A percentile compares a stretch with the other conserved stretches of the same genome.
These are phyloP conservation scores for Oxyteleia sp. DNA, from an alignment of 2,888 invertebrate genomes.

Conservation along the genomic window DNA sequence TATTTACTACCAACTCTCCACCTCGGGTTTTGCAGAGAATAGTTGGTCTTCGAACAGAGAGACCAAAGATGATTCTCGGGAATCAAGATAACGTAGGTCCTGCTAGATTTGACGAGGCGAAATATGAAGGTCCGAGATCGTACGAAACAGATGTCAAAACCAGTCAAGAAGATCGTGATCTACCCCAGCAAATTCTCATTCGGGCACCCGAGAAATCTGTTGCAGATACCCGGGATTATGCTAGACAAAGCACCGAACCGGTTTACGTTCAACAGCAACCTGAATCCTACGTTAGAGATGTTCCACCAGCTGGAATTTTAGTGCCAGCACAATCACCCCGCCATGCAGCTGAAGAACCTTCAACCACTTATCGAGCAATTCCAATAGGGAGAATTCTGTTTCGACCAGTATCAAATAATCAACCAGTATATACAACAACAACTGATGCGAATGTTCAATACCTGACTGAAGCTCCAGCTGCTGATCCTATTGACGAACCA, in stretches of 20 bases:
- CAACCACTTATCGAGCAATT: slow-evolving; percentile 77
- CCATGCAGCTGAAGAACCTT: slow-evolving; percentile 78
- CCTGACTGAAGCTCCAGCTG: slow-evolving; percentile 81
- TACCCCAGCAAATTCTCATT: slow-evolving; percentile 81
- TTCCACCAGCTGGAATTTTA: slow-evolving; percentile 80
- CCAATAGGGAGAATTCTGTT: slow-evolving; percentile 79
- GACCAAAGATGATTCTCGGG: slow-evolving; percentile 80
- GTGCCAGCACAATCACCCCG: slow-evolving; percentile 76
- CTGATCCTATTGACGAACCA: slow-evolving; percentile 79
- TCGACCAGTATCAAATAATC: slow-evolving; percentile 79
- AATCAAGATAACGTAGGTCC: slow-evolving; percentile 82
- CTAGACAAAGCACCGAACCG: slow-evolving; percentile 81
- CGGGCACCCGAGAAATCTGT: slow-evolving; percentile 69
- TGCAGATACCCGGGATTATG: slow-evolving; percentile 79
- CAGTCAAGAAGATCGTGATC: slow-evolving; percentile 80
- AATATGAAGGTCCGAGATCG: slow-evolving; percentile 78
- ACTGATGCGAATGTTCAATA: slow-evolving; percentile 84
- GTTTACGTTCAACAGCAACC: slow-evolving; percentile 81
- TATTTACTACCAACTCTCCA: slow-evolving; percentile 91
- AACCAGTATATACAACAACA: slow-evolving; percentile 80
- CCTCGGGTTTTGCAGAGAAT: slow-evolving; percentile 88
- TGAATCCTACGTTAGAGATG: slow-evolving; percentile 80
- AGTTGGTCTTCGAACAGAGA: slow-evolving; percentile 78
- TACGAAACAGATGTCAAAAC: slow-evolving; percentile 82
- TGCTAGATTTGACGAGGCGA: slow-evolving; percentile 81